Percentiles rank a stretch among this genome's conserved stretches.
These are phyloP conservation scores for Chloroceryle aenea DNA, from an alignment of 2,113 vertebrate species.

Conservation along the genomic window DNA sequence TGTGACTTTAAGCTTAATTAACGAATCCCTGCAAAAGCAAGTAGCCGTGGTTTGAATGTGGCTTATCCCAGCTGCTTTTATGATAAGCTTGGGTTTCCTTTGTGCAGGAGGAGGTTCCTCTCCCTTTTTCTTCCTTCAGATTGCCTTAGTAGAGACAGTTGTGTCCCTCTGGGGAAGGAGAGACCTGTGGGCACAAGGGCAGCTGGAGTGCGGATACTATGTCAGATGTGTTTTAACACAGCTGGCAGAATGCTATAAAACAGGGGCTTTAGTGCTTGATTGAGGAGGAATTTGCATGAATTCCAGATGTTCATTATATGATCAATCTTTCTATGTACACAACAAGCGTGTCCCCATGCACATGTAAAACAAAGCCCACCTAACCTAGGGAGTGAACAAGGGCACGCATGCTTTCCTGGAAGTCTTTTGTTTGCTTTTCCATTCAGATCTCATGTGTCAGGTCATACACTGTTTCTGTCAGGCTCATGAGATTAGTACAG, in stretches of 20 bases:
- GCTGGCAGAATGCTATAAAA: conserved; percentile 43
- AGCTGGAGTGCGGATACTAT: conserved; percentile 33
- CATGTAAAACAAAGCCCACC: conserved; percentile 36
- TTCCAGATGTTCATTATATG: conserved; percentile 57
- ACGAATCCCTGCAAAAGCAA: not conserved
- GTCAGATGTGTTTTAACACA: conserved; percentile 48
- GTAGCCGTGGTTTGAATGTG: not conserved
- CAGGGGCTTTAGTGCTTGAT: not conserved
- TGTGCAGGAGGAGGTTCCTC: not conserved
- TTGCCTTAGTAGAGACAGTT: not conserved
- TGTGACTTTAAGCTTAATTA: not conserved
- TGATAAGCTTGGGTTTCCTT: not conserved
- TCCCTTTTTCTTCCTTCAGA: not conserved
- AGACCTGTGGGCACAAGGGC: conserved; percentile 40
- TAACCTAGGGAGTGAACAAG: conserved; percentile 9
- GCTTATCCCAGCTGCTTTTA: conserved; percentile 31
- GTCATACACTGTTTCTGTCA: conserved; percentile 1
- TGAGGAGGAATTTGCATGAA: conserved; percentile 27
- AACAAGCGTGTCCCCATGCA: conserved; percentile 29
- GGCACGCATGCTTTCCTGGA: not conserved
- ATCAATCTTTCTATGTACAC: conserved; percentile 34
- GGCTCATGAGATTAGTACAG: not conserved
- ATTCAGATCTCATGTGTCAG: not conserved
- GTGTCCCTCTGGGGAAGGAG: not conserved
- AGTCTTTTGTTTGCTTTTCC: conserved; percentile 34